These are phyloP conservation scores for Cremastobaeus sp. DNA, from an alignment of 2,888 invertebrate genomes.

Conservation along the genomic window DNA sequence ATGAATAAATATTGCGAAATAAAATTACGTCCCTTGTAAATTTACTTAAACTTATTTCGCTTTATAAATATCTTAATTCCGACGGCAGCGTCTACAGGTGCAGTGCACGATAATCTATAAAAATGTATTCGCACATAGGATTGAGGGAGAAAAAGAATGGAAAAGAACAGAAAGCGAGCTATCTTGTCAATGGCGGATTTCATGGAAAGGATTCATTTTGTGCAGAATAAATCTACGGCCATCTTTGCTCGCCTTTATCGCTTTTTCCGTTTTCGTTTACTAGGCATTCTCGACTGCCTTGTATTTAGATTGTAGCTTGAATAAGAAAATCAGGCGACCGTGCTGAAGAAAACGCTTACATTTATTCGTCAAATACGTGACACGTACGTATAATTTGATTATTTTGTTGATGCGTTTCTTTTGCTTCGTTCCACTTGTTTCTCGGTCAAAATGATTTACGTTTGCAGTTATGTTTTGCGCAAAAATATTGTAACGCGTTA, in stretches of 20 bases:
- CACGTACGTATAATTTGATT: conserved; percentile 47
- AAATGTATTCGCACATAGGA: conserved; percentile 26
- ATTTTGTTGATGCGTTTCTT: conserved; percentile 41
- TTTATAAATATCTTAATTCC: background rate
- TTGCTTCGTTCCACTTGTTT: conserved; percentile 12
- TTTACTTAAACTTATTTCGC: no score
- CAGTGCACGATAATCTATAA: conserved; percentile 23
- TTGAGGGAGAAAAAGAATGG: conserved; percentile 21
- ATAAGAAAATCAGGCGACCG: conserved; percentile 48
- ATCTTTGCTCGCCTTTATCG: conserved; percentile 43
- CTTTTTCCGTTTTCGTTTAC: conserved; percentile 48
- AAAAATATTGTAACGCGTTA: conserved; percentile 13
- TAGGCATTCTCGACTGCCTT: conserved; percentile 30
- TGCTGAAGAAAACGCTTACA: conserved; percentile 33
- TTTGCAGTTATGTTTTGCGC: conserved; percentile 4
- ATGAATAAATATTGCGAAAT: no score
- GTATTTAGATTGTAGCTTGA: conserved; percentile 52
- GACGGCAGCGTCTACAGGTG: conserved; percentile 1
- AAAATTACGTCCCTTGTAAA: no score
- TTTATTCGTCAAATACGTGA: conserved; percentile 54
- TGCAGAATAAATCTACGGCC: conserved; percentile 46
- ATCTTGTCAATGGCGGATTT: conserved; percentile 50
- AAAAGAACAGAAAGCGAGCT: conserved; percentile 15
- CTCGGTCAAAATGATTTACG: conserved; percentile 38
- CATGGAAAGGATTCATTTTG: conserved; percentile 35